phyloP scores from a whole-genome alignment of 2,113 vertebrate genomes.

The Muntiacus muntjak region DNA sequence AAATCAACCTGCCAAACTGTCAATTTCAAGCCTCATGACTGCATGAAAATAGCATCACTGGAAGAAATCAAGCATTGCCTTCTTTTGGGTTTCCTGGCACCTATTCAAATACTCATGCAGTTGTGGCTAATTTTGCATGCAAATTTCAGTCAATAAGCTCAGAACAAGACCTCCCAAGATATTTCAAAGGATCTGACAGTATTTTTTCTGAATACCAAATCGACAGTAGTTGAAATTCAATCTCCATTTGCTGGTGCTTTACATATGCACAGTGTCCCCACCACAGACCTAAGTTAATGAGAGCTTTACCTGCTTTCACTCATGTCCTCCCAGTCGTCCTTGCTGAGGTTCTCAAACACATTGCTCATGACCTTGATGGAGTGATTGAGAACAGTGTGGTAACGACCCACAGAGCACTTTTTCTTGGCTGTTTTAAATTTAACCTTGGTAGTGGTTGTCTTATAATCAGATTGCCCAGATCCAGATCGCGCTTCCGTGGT shows the following conservation, averaged over 20 bases:
- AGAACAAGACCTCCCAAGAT: conserved; percentile 99
- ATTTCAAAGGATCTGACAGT: conserved; percentile 99
- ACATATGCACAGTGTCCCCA: conserved; percentile 95
- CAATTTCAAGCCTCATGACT: conserved; percentile 97
- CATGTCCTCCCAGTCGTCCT: conserved; percentile 97
- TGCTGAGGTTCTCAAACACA: conserved; percentile 88
- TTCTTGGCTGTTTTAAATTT: conserved; percentile 86
- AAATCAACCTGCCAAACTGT: conserved; percentile 99
- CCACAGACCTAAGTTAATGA: conserved; percentile 93
- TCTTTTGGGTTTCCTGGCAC: conserved; percentile 95
- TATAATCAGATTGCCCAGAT: conserved; percentile 72
- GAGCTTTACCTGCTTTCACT: conserved; percentile 93
- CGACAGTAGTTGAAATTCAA: conserved; percentile 98
- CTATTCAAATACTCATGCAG: conserved; percentile 94
- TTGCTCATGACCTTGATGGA: conserved; percentile 91
- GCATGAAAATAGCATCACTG: conserved; percentile 98
- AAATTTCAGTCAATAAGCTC: conserved; percentile 99
- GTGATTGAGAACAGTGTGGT: conserved; percentile 86
- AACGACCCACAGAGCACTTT: conserved; percentile 80
- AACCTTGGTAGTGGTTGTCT: conserved; percentile 84
- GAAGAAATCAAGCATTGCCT: conserved; percentile 95
- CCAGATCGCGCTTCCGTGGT: conserved; percentile 55
- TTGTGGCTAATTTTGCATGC: conserved; percentile 99
- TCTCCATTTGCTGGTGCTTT: conserved; percentile 95
- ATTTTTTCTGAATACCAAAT: conserved; percentile 98